A percentile compares a stretch with the other conserved stretches of the same genome.
Evolutionary conservation across 1,140 invertebrate species (phyloP).

Genomic region (Heliconius hermathena): DNA sequence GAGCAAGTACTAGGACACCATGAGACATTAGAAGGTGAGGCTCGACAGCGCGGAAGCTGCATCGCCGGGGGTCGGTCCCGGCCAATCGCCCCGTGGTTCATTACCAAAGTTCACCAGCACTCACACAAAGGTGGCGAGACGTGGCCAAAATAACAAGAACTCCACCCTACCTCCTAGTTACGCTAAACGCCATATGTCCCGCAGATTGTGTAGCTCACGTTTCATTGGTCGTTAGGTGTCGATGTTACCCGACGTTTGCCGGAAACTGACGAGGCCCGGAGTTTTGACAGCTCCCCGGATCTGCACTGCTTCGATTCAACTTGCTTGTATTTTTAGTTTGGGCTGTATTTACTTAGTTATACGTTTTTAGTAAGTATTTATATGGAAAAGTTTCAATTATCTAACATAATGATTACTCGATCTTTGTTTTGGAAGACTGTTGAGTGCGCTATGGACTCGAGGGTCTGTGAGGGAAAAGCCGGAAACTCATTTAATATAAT

Average conservation of each 20-base stretch:
- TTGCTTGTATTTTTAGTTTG: constrained; percentile 12
- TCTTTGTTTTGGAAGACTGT: constrained; percentile 17
- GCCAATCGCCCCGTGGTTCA: constrained; percentile 73
- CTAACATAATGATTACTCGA: constrained; percentile 16
- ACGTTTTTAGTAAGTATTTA: neutral
- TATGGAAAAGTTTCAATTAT: constrained; percentile 15
- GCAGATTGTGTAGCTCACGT: constrained; percentile 46
- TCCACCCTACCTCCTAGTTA: constrained; percentile 33
- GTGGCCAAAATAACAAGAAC: constrained; percentile 39
- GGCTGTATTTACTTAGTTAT: constrained; percentile 15
- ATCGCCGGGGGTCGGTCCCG: constrained; percentile 52
- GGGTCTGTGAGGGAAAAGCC: neutral
- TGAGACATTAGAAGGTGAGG: constrained; percentile 39
- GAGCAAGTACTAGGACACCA: constrained; percentile 50
- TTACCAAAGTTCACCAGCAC: constrained; percentile 80
- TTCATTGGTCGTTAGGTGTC: constrained; percentile 51
- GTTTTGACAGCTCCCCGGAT: constrained; percentile 68
- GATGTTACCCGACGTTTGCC: constrained; percentile 54
- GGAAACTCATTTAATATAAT: neutral
- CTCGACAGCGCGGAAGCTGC: constrained; percentile 54
- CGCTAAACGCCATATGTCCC: constrained; percentile 17
- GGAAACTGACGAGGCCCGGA: constrained; percentile 61
- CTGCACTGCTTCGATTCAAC: constrained; percentile 43
- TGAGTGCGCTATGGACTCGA: constrained; percentile 2
- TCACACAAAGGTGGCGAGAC: constrained; percentile 45